Base-by-base conservation (phyloP, 2,888 invertebrate genomes). In the Keiferia lycopersicella region DNA sequence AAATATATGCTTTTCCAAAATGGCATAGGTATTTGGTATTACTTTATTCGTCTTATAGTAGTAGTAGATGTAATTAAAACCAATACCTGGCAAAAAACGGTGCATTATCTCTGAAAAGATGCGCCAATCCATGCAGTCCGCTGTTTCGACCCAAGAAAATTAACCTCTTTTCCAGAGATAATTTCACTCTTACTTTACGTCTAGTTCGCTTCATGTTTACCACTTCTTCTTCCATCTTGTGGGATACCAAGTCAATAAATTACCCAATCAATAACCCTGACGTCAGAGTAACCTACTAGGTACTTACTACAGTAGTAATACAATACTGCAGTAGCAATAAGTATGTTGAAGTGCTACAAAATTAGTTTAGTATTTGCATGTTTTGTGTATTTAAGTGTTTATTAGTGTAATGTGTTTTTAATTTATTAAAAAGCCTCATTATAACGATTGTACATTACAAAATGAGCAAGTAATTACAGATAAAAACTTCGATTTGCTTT, bases 51-150 rank as follows among this genome's bases (percentile, higher is more conserved):
- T n/a, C n/a, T n/a, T n/a, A n/a, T n/a, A n/a, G n/a, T n/a, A n/a
- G n/a, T n/a, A n/a, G n/a, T 26, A 26, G 6, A 26, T 6, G 6
- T 26, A 34, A 34, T 4, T 20, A 18, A 20, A 50, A 18, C 16
- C 2, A 20, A 75, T 80, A 93, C 94, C 92, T 92, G 74, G 92
- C 91, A 0, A 89, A 77, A 82, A 89, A 88, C 73, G 86, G 92
- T 11, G 87, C 74, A 12, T 87, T 85, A 57, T 83, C 79, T 67
- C 92, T 88, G 51, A 92, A 93, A 56, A 94, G 81, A 77, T 92
- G 93, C 66, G 88, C 87, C 38, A 93, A 82, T 3, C 94, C 94
- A 72, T 94, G 94, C 18, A 89, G 72, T 0, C 79, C 76, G 66
- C 87, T 86, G 34, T 84, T 83, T 34, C 75, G 72, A 8, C 83